Conservation (phyloP, 2,888 invertebrate species). For the Rhopalosiphum nymphaeae region DNA sequence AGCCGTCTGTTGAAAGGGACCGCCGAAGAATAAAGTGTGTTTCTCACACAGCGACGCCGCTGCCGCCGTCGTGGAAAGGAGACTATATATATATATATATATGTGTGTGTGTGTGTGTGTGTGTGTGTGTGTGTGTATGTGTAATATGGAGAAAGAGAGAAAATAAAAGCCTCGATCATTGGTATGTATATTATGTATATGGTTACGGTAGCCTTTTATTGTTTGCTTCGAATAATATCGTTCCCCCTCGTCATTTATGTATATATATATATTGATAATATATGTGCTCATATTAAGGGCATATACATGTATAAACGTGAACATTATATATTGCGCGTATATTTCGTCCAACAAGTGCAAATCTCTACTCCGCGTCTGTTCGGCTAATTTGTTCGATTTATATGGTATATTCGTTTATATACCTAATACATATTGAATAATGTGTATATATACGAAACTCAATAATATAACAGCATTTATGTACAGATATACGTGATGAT, state of each 20-base stretch:
- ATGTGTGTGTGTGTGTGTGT: too few species aligned
- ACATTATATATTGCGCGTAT: conserved; percentile 4
- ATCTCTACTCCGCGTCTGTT: conserved; percentile 16
- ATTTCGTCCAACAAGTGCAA: conserved; percentile 37
- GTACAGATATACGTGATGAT: background rate
- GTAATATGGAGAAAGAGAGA: background rate
- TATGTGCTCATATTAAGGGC: background rate
- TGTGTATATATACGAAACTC: background rate
- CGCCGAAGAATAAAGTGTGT: conserved; percentile 57
- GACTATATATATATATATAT: background rate
- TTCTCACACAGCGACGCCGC: conserved; percentile 55
- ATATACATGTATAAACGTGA: background rate
- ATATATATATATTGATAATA: background rate
- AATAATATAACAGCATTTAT: background rate
- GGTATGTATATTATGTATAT: background rate
- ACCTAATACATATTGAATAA: background rate
- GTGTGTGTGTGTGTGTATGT: too few species aligned
- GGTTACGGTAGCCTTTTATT: conserved; percentile 30
- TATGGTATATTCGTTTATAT: background rate
- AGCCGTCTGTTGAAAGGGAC: conserved; percentile 58
- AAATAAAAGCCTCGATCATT: conserved; percentile 7
- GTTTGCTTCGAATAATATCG: conserved; percentile 17
- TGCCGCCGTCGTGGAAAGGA: background rate
- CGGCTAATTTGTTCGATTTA: conserved; percentile 46
- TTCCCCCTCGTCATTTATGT: background rate